These are phyloP conservation scores for Troilus luridus DNA, from an alignment of 2,888 invertebrate species.

Conservation along the genomic window DNA sequence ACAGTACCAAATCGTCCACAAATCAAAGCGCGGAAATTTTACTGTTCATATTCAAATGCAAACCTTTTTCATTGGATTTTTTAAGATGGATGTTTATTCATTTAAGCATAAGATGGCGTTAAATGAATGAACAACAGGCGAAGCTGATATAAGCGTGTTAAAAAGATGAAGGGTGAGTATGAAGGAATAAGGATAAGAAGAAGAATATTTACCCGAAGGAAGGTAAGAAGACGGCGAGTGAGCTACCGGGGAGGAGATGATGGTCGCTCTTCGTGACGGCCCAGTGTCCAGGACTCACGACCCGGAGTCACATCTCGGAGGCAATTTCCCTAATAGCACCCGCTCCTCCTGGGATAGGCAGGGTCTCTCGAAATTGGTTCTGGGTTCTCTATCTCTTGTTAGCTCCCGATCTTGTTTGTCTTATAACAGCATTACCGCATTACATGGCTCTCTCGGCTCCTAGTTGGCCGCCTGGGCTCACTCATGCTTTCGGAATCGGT, in stretches of 20 bases:
- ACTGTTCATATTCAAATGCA: no score
- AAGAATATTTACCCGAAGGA: slow-evolving; percentile 11
- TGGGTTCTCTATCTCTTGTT: not conserved
- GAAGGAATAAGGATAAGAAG: not conserved
- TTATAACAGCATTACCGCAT: slow-evolving; percentile 25
- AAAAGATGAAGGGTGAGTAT: no score
- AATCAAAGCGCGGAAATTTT: no score
- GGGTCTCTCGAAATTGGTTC: not conserved
- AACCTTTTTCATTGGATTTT: no score
- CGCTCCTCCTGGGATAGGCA: not conserved
- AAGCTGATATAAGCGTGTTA: no score
- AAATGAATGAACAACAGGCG: no score
- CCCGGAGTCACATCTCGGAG: not conserved
- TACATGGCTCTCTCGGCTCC: not conserved
- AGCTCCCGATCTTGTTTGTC: slow-evolving; percentile 43
- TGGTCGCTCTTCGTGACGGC: not conserved
- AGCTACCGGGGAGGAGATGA: not conserved
- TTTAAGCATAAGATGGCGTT: no score
- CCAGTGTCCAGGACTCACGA: not conserved
- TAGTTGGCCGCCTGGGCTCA: not conserved
- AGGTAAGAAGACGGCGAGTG: not conserved
- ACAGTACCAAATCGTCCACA: no score
- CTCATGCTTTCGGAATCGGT: not conserved
- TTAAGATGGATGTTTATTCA: no score
- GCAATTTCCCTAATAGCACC: slow-evolving; percentile 18